Evolutionary conservation across 2,113 vertebrate species (phyloP).

Genomic region (Melanotaenia duboulayi): DNA sequence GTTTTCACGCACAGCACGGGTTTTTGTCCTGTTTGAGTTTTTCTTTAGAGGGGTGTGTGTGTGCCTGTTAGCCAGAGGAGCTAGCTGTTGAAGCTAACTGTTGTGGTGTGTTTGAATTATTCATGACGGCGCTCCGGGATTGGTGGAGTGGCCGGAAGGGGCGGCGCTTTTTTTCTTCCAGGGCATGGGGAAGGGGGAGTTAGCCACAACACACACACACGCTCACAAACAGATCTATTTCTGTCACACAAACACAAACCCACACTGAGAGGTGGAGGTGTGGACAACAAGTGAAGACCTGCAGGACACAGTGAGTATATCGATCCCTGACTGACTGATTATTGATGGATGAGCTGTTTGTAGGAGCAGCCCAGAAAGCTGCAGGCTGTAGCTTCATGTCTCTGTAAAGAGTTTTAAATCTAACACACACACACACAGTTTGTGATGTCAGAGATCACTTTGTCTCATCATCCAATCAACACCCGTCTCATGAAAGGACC

Average conservation of each 20-base stretch:
- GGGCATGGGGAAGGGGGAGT: conserved; percentile 12
- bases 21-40: neutral
- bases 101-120: conserved; percentile 39
- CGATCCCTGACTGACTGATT: neutral
- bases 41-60: conserved; percentile 4
- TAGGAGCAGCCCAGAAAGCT: neutral
- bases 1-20: neutral
- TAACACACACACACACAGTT: no score
- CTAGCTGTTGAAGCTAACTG: conserved; percentile 56
- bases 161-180: conserved; percentile 27
- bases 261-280: neutral
- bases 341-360: neutral
- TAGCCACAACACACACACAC: neutral
- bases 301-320: neutral
- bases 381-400: no score
- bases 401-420: no score
- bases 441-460: no score
- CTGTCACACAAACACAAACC: neutral
- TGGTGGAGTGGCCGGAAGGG: conserved; percentile 29
- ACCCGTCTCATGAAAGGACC: no score
- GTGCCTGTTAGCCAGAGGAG: conserved; percentile 32
- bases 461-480: no score
- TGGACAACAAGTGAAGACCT: neutral
- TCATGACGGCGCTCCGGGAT: conserved; percentile 37
- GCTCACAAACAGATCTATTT: neutral